Base-by-base conservation (phyloP, 23 tunicate species). In the Oikopleura dioica region DNA sequence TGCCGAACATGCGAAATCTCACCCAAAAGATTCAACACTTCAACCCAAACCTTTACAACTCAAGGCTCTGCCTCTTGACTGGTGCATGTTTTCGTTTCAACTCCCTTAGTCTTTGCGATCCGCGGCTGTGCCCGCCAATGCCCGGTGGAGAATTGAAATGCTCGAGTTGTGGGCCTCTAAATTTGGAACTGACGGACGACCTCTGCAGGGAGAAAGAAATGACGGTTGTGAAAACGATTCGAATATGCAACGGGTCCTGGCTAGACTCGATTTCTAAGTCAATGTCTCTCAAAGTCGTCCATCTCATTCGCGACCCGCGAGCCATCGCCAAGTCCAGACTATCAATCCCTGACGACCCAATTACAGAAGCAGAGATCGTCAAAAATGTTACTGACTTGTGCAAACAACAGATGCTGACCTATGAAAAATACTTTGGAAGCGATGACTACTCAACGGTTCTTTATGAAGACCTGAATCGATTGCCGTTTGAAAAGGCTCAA, bases 391-490 rank as follows among this genome's bases (percentile, higher is more conserved):
- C 72, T 26, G 16, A 23, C 16, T 12, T 63, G 72, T 63, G 72
- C 31, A 16, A 63, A 2, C 30, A 21, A 63, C 72, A 63, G 26
- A 63, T 63, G 35, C 59, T 38, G 38, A 69, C 36, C 21, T 51
- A 38, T 23, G 79, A 67, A 29, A 37, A 33, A 1, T 63, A 63
- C n/a, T 23, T 29, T 63, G 2, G 4, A 2, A 63, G 30, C 72
- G 30, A 63, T 21, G 26, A 63, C 30, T 63, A 63, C 31, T 16
- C 2, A 23, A 2, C 72, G 26, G 26, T 63, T 16, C 72, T 63
- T 24, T 87, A 83, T 75, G 95, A 87, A 76, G 95, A 87, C 38
- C 78, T 69, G 0, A 86, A 86, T 29, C 28, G 76, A 0, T 35
- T 78, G 28, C 95, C 95, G 58, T 68, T 37, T 35, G 80, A 78